Evolutionary conservation across 2,113 vertebrate genomes (phyloP).

Genomic region (Sceloporus tristichus): DNA sequence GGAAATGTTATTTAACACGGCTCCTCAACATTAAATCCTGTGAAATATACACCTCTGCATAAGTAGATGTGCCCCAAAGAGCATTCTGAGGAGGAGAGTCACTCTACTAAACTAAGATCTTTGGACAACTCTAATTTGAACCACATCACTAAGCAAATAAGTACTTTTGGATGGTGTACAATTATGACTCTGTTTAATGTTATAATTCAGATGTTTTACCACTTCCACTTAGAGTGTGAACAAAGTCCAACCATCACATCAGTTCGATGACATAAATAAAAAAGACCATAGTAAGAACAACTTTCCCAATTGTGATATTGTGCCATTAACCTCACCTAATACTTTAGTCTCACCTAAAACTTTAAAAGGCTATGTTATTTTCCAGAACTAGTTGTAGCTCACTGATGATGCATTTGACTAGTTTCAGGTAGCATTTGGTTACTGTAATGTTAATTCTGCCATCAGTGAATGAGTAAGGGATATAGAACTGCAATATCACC

Average conservation of each 20-base stretch:
- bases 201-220: neutral
- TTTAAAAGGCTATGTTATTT: too few relatives aligned
- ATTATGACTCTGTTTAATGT: neutral
- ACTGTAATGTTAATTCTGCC: too few relatives aligned
- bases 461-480: too few relatives aligned
- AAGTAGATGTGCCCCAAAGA: constrained; percentile 20
- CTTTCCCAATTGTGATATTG: too few relatives aligned
- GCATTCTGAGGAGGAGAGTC: neutral
- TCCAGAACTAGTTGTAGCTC: too few relatives aligned
- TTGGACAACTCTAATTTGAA: constrained; percentile 21
- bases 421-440: too few relatives aligned
- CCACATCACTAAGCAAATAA: neutral
- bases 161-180: neutral
- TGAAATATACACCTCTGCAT: neutral
- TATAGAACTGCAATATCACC: too few relatives aligned
- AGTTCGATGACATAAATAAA: neutral
- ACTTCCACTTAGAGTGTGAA: neutral
- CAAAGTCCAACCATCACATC: neutral
- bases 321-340: too few relatives aligned
- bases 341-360: too few relatives aligned
- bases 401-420: too few relatives aligned
- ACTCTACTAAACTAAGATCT: constrained; percentile 19
- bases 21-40: neutral
- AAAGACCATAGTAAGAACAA: neutral
- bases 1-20: neutral